A percentile compares a stretch with the other conserved stretches of the same genome.
Evolutionary conservation across 2,888 invertebrate species (phyloP).

Genomic region (Acrocyrtus sp.): DNA sequence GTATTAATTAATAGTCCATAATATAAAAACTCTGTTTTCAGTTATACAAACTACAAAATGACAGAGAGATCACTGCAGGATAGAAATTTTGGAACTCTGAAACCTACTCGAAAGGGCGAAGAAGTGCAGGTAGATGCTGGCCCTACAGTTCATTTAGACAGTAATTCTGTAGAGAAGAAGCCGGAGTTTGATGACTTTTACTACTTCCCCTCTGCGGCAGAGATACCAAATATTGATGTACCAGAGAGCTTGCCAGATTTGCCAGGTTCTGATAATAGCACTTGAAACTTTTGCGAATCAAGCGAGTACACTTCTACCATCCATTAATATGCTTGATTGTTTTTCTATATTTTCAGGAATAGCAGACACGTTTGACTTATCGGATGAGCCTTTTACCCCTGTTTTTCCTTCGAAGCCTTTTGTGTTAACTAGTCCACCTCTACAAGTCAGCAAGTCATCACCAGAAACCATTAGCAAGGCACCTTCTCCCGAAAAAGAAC

Average conservation of each 20-base stretch:
- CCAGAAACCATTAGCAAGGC: not conserved
- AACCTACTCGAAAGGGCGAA: constrained; percentile 45
- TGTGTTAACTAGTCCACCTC: constrained; percentile 7
- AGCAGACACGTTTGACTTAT: constrained; percentile 51
- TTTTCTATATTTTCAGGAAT: constrained; percentile 49
- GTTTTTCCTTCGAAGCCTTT: constrained; percentile 30
- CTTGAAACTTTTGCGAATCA: not conserved
- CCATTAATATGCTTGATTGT: too few species aligned
- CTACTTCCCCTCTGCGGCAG: constrained; percentile 58
- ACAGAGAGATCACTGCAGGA: constrained; percentile 38
- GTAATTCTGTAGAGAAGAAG: constrained; percentile 15
- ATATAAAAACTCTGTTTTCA: constrained; percentile 14
- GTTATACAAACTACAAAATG: constrained; percentile 57
- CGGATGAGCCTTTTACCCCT: constrained; percentile 26
- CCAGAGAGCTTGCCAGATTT: constrained; percentile 61
- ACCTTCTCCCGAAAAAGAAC: not conserved
- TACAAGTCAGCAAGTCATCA: not conserved
- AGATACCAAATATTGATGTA: constrained; percentile 63
- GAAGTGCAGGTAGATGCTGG: constrained; percentile 32
- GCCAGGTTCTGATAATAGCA: constrained; percentile 42
- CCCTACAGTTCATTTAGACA: constrained; percentile 13
- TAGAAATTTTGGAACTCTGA: constrained; percentile 39
- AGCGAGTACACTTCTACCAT: too few species aligned
- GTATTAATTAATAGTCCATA: constrained; percentile 9
- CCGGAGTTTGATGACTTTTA: constrained; percentile 60